These are phyloP conservation scores for Acanthopleura granulata DNA, from an alignment of 2,888 invertebrate genomes.

Conservation along the genomic window DNA sequence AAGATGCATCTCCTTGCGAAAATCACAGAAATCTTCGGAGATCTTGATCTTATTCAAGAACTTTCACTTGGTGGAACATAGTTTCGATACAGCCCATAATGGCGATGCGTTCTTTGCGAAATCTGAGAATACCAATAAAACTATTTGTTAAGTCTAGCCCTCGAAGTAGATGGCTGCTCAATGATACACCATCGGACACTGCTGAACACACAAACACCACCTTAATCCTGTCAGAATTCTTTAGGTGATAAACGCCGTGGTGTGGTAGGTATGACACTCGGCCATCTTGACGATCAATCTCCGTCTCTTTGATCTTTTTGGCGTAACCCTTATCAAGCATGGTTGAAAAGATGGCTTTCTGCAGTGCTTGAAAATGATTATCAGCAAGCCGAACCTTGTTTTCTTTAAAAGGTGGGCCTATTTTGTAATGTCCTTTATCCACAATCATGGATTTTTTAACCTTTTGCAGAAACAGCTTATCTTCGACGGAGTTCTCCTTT, in stretches of 20 bases:
- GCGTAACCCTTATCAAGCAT: conserved; percentile 29
- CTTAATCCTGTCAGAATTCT: too few species aligned
- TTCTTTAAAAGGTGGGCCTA: conserved; percentile 22
- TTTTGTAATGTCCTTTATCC: conserved; percentile 22
- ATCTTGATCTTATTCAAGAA: conserved; percentile 16
- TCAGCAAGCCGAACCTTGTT: conserved; percentile 18
- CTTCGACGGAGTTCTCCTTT: conserved; percentile 22
- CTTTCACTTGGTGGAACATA: too few species aligned
- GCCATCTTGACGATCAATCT: neutral
- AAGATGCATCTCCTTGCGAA: too few species aligned
- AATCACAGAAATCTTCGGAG: conserved; percentile 27
- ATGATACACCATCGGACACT: too few species aligned
- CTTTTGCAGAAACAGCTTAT: conserved; percentile 21
- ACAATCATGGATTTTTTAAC: conserved; percentile 22
- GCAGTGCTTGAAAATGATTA: conserved; percentile 19
- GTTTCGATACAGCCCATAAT: too few species aligned
- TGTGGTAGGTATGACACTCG: conserved; percentile 17
- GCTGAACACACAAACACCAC: too few species aligned
- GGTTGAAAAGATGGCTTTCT: conserved; percentile 24
- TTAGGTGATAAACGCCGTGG: too few species aligned
- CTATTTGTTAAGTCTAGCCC: too few species aligned
- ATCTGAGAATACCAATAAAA: too few species aligned
- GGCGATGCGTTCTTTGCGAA: too few species aligned
- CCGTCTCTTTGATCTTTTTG: conserved; percentile 8
- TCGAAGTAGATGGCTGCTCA: too few species aligned